Evolutionary conservation across 2,797 vertebrate genomes (phyloP), one percentile per base, ranked within the genome.

Genomic region (Pseudochirops cupreus): DNA sequence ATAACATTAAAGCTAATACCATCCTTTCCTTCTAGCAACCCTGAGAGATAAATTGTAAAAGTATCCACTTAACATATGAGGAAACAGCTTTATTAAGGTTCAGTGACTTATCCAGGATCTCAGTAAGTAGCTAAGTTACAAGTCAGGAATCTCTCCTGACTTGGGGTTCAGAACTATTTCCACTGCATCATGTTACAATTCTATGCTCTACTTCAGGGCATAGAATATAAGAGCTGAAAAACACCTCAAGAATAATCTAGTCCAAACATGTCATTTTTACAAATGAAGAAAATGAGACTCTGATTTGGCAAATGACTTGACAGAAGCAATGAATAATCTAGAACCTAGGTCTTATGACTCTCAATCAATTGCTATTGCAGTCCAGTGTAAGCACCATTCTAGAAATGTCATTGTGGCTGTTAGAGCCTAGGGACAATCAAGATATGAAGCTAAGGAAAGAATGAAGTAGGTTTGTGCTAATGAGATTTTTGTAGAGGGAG

Each of bases 401-500:
- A 91, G 21, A 94, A 96, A 95, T 58, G 91, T 94, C 91, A 96
- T 46, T 18, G 33, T 33, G 91, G 56, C 95, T 95, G 95, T 95
- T 96, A 91, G 5, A 52, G 90, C 90, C 50, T 91, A 33, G 53
- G 50, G 53, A 33, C 26, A 97, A 97, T 97, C 96, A 93, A 97
- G 56, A 53, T 59, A 56, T 9, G 90, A 87, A 96, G 92, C 74
- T 92, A 82, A 90, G 93, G 94, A 91, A 54, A 33, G 52, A 91
- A 54, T 91, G 52, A 90, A 91, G 50, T 94, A 21, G n/a, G 90
- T 90, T 96, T 18, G 29, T 93, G 39, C 91, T 95, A 97, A 96
- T 67, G 94, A 98, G 93, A 96, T 96, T 96, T 91, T 67, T 97
- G 96, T 97, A 93, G 39, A 14, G 74, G 39, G 74, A 82, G 39